Percentiles rank a stretch among this genome's conserved stretches.
Evolutionary conservation across 2,888 invertebrate genomes (phyloP).

Genomic region (Ormyrus thymus): DNA sequence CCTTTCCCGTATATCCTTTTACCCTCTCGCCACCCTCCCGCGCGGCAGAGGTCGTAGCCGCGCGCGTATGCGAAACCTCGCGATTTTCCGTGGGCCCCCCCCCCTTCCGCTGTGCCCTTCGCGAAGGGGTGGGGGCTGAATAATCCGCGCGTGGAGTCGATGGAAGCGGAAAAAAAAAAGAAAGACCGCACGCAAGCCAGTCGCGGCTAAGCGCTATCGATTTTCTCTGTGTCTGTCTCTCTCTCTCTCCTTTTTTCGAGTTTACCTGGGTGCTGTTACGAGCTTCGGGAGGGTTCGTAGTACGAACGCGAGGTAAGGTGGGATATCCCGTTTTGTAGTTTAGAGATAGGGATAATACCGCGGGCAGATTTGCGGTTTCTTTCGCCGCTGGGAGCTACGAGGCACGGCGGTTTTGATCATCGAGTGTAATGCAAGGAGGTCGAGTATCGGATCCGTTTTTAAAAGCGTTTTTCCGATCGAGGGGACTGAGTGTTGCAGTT

Average conservation of each 20-base stretch:
- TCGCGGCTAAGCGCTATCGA: conserved; percentile 47
- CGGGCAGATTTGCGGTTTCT: too few relatives aligned
- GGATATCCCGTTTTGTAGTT: conserved; percentile 11
- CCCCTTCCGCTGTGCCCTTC: not conserved
- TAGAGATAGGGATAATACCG: too few relatives aligned
- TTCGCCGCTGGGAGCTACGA: too few relatives aligned
- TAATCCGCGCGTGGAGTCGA: conserved; percentile 23
- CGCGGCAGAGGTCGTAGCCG: not conserved
- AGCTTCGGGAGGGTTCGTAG: not conserved
- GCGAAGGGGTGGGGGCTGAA: not conserved
- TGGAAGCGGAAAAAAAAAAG: conserved; percentile 26
- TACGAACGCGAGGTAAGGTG: conserved; percentile 19
- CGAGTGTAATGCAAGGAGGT: too few relatives aligned
- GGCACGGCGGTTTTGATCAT: too few relatives aligned
- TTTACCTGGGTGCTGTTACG: conserved; percentile 7
- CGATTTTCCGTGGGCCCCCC: conserved; percentile 39
- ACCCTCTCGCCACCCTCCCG: not conserved
- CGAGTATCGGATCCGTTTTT: too few relatives aligned
- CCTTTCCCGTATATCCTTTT: not conserved
- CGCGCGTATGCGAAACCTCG: conserved; percentile 50
- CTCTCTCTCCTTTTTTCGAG: conserved; percentile 15
- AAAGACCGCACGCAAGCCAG: conserved; percentile 20
- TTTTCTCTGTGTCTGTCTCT: too few relatives aligned
- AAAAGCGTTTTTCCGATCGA: too few relatives aligned
- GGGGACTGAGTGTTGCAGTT: too few relatives aligned